These are phyloP conservation scores for Lepidonotus clava DNA, from an alignment of 2,888 invertebrate species.

Conservation along the genomic window DNA sequence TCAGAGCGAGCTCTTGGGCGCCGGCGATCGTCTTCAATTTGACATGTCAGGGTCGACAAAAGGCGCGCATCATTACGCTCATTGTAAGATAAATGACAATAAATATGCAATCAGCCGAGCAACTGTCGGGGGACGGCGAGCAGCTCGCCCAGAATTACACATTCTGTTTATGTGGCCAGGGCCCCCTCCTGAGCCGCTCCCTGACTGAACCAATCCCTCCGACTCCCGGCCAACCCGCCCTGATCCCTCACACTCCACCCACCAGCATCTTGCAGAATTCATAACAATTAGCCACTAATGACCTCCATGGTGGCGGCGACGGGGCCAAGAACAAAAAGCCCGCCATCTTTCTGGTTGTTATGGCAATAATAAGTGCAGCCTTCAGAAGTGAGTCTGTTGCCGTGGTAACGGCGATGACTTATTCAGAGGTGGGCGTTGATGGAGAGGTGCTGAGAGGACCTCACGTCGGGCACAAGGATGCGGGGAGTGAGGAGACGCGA, in stretches of 20 bases:
- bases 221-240: too few relatives aligned
- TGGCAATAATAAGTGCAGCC: background rate
- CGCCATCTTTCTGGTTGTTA: constrained; percentile 23
- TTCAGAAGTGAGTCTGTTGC: constrained; percentile 23
- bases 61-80: constrained; percentile 37
- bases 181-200: background rate
- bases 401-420: constrained; percentile 2
- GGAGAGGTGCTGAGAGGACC: background rate
- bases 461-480: too few relatives aligned
- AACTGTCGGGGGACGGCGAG: constrained; percentile 26
- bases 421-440: background rate
- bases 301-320: constrained; percentile 25
- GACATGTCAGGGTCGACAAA: constrained; percentile 44
- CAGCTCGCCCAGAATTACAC: constrained; percentile 22
- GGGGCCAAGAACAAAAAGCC: constrained; percentile 19
- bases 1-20: constrained; percentile 32
- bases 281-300: constrained; percentile 42
- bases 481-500: background rate
- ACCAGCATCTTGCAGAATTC: constrained; percentile 39
- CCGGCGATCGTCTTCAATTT: constrained; percentile 45
- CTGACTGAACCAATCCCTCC: background rate
- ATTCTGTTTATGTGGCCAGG: constrained; percentile 28
- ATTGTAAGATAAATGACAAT: constrained; percentile 51
- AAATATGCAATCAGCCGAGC: constrained; percentile 42
- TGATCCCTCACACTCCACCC: background rate